These are phyloP conservation scores for Apostichopus californicus DNA, from an alignment of 35 echinoderm and acorn worm genomes.

Conservation along the genomic window DNA sequence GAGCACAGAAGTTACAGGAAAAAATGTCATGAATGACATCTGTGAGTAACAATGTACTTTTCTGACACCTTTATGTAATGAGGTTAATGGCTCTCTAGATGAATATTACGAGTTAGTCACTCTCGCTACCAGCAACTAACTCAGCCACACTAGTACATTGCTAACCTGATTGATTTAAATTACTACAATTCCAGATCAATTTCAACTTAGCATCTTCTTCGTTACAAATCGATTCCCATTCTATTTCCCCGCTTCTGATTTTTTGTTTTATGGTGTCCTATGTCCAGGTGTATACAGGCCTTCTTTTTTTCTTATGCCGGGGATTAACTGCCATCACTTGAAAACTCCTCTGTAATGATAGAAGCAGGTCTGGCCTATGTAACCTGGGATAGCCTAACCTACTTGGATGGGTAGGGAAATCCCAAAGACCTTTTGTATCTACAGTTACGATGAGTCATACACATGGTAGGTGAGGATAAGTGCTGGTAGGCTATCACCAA, in stretches of 20 bases:
- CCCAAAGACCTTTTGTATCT: conserved; percentile 13
- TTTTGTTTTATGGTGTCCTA: neutral
- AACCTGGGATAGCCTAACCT: neutral
- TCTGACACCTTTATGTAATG: neutral
- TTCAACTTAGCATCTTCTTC: neutral
- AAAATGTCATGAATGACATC: too few relatives aligned
- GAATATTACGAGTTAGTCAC: neutral
- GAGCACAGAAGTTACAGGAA: too few relatives aligned
- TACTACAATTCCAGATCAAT: neutral
- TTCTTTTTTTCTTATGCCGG: neutral
- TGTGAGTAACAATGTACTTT: neutral
- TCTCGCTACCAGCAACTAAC: neutral
- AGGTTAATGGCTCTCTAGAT: neutral
- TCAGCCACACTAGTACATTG: neutral
- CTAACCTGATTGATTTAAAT: neutral
- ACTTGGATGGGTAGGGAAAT: conserved; percentile 15
- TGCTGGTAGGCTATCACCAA: conserved; percentile 19
- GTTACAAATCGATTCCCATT: neutral
- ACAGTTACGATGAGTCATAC: conserved; percentile 16
- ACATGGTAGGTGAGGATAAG: too few relatives aligned
- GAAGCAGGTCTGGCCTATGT: neutral
- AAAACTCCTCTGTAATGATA: neutral
- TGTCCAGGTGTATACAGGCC: neutral
- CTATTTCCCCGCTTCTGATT: neutral
- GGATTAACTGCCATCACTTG: neutral